A percentile compares a stretch with the other conserved stretches of the same genome.
Evolutionary conservation across 2,888 invertebrate genomes (phyloP).

Genomic region (Timema cristinae): DNA sequence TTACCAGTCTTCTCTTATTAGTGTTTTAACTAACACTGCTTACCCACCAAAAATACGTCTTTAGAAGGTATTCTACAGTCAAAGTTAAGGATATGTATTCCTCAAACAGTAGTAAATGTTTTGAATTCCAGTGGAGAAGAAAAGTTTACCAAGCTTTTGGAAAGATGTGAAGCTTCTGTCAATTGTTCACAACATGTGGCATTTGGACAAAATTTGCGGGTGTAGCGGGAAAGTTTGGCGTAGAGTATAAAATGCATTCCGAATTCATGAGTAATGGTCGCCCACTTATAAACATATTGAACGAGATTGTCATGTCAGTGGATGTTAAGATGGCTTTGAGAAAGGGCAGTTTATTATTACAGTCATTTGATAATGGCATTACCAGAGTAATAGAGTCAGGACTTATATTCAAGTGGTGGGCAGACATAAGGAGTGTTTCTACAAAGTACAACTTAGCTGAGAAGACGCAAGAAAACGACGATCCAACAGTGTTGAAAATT

Average conservation of each 20-base stretch:
- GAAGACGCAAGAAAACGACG: constrained; percentile 2
- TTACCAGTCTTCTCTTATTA: not conserved
- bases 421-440: not conserved
- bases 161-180: not conserved
- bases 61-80: not conserved
- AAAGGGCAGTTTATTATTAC: not conserved
- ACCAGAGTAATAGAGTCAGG: not conserved
- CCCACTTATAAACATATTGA: not conserved
- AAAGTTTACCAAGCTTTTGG: not conserved
- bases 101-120: not conserved
- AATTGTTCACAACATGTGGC: not conserved
- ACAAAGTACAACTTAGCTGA: not conserved
- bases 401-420: not conserved
- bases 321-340: constrained; percentile 3
- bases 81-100: not conserved
- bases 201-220: not conserved
- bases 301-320: not conserved
- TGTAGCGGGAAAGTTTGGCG: no score
- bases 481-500: not conserved
- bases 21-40: not conserved
- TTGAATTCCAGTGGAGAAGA: constrained; percentile 4
- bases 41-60: not conserved
- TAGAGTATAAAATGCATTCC: no score
- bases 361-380: not conserved
- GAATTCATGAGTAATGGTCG: not conserved